These are phyloP conservation scores for Platanista minor DNA, from an alignment of 2,113 vertebrate species.

Conservation along the genomic window DNA sequence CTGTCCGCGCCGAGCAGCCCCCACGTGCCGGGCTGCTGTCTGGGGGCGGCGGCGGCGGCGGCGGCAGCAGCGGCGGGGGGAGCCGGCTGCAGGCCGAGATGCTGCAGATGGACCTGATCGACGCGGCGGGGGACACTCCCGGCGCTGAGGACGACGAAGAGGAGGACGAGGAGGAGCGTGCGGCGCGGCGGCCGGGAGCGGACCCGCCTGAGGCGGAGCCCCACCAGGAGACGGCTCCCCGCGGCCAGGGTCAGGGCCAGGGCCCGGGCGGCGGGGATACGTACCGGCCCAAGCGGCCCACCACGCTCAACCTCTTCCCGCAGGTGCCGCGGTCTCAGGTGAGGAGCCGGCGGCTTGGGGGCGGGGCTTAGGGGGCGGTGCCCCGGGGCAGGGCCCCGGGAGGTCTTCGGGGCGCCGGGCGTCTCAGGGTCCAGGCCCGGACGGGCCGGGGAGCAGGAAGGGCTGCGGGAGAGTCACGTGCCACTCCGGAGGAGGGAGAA, in stretches of 20 bases:
- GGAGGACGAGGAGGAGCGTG: conserved; percentile 71
- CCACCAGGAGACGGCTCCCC: conserved; percentile 73
- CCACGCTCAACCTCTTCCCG: conserved; percentile 96
- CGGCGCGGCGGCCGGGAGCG: conserved; percentile 64
- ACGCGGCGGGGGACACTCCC: conserved; percentile 86
- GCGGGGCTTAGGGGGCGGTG: neutral
- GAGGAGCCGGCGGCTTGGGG: neutral
- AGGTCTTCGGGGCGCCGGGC: neutral
- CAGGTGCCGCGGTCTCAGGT: conserved; percentile 97
- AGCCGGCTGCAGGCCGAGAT: conserved; percentile 93
- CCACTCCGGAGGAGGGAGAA: neutral
- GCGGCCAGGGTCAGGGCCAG: conserved; percentile 73
- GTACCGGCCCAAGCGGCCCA: conserved; percentile 95
- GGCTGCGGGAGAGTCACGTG: neutral
- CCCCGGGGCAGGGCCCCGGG: neutral
- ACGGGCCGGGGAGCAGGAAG: too few species aligned
- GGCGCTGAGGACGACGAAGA: conserved; percentile 78
- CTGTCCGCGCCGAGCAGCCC: conserved; percentile 83
- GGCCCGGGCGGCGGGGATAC: conserved; percentile 88
- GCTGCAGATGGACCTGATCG: conserved; percentile 95
- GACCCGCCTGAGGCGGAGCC: conserved; percentile 63
- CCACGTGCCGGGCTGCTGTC: conserved; percentile 84
- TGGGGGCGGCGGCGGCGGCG: conserved; percentile 86
- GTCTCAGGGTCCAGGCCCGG: neutral
- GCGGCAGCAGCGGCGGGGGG: conserved; percentile 85